phyloP scores from a whole-genome alignment of 2,113 vertebrate genomes.

The Boulengeromyrus knoepffleri region DNA sequence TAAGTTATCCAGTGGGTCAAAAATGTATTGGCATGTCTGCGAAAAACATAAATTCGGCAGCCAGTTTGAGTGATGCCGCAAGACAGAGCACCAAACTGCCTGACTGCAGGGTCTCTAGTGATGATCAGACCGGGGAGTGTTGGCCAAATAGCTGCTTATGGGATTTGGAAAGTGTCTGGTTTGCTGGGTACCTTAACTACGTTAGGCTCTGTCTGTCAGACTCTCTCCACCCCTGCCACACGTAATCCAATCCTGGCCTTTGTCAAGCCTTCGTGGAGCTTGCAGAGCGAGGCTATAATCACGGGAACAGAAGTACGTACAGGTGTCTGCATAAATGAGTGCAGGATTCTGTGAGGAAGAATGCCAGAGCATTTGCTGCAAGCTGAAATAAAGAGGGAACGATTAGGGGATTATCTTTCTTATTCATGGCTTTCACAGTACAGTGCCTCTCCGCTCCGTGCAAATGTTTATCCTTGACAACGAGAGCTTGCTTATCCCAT shows the following conservation, averaged over 20 bases:
- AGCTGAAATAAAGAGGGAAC: background rate
- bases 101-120: background rate
- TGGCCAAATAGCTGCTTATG: background rate
- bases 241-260: background rate
- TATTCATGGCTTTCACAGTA: slow-evolving; percentile 3
- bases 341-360: background rate
- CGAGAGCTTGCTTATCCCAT: background rate
- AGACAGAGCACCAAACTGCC: background rate
- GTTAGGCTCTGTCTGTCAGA: background rate
- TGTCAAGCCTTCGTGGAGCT: background rate
- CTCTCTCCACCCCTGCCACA: background rate
- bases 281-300: background rate
- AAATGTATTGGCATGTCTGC: background rate
- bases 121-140: background rate
- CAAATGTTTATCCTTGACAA: background rate
- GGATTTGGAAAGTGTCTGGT: background rate
- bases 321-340: background rate
- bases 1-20: background rate
- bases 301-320: background rate
- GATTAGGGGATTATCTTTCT: slow-evolving; percentile 9
- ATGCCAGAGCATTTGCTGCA: background rate
- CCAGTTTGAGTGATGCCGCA: background rate
- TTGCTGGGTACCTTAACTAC: background rate
- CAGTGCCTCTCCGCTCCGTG: background rate
- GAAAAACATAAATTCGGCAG: background rate